These are phyloP conservation scores for Ctenomys sociabilis DNA, from an alignment of 2,113 vertebrate species.

Conservation along the genomic window DNA sequence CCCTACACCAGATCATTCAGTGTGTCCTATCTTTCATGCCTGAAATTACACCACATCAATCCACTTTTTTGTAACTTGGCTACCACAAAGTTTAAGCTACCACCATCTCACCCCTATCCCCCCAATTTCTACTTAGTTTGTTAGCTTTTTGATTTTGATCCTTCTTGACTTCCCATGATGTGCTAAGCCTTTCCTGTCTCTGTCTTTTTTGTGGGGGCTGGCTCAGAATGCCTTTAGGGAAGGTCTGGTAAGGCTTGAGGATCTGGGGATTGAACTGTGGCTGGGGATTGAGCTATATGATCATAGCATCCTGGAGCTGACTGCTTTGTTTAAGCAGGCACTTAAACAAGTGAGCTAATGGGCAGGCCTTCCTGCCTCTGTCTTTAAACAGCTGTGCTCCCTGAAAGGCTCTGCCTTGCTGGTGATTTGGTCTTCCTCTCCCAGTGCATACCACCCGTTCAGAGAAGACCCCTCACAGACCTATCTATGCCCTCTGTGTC, in stretches of 20 bases:
- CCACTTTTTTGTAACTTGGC: not conserved
- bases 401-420: not conserved
- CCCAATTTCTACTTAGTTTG: not conserved
- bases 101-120: not conserved
- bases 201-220: too few relatives aligned
- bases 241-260: too few relatives aligned
- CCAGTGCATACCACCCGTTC: not conserved
- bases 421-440: not conserved
- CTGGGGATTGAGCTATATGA: too few relatives aligned
- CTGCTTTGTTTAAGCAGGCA: too few relatives aligned
- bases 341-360: too few relatives aligned
- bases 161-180: not conserved
- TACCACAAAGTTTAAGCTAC: not conserved
- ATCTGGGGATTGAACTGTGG: too few relatives aligned
- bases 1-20: not conserved
- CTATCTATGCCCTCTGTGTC: not conserved
- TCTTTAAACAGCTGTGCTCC: not conserved
- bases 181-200: not conserved
- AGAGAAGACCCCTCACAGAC: not conserved
- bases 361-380: not conserved
- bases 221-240: too few relatives aligned
- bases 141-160: not conserved
- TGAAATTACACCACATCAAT: not conserved
- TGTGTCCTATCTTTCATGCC: not conserved
- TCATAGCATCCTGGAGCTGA: too few relatives aligned